phyloP scores from a whole-genome alignment of 2,797 vertebrate species.

The Takifugu ocellatus region DNA sequence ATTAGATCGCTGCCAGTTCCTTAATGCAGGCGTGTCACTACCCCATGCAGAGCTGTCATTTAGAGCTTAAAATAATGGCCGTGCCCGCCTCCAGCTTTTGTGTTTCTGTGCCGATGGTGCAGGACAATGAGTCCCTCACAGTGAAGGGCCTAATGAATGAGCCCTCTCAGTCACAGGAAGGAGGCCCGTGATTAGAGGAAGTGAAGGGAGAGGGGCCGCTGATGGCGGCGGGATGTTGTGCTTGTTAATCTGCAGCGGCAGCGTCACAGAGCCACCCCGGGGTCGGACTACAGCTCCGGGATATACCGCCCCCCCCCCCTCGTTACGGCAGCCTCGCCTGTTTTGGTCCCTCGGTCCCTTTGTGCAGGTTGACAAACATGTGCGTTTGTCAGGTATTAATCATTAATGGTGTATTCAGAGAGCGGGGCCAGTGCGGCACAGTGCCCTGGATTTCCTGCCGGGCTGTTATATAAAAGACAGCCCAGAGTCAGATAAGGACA shows the following conservation, averaged over 20 bases:
- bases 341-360: background rate
- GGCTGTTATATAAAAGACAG: slow-evolving; percentile 40
- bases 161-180: slow-evolving; percentile 72
- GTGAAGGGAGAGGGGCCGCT: slow-evolving; percentile 56
- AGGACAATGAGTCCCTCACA: slow-evolving; percentile 73
- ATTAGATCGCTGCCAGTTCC: slow-evolving; percentile 57
- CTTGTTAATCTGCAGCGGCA: slow-evolving; percentile 36
- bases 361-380: slow-evolving; percentile 1
- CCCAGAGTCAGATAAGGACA: slow-evolving; percentile 37
- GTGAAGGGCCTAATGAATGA: slow-evolving; percentile 70
- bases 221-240: slow-evolving; percentile 47
- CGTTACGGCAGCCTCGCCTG: background rate
- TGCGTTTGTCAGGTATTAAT: slow-evolving; percentile 18
- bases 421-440: slow-evolving; percentile 58
- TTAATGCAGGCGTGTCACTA: slow-evolving; percentile 59
- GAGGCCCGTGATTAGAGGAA: slow-evolving; percentile 70
- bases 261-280: slow-evolving; percentile 3
- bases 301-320: slow-evolving; percentile 32
- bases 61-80: slow-evolving; percentile 71
- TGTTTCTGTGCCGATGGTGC: slow-evolving; percentile 57
- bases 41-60: slow-evolving; percentile 64
- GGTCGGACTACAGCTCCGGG: slow-evolving; percentile 28
- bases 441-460: slow-evolving; percentile 55
- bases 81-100: slow-evolving; percentile 67
- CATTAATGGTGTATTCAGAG: slow-evolving; percentile 41